phyloP scores from a whole-genome alignment of 37 sponge, comb jelly and placozoan genomes.

The Agelas oroides region DNA sequence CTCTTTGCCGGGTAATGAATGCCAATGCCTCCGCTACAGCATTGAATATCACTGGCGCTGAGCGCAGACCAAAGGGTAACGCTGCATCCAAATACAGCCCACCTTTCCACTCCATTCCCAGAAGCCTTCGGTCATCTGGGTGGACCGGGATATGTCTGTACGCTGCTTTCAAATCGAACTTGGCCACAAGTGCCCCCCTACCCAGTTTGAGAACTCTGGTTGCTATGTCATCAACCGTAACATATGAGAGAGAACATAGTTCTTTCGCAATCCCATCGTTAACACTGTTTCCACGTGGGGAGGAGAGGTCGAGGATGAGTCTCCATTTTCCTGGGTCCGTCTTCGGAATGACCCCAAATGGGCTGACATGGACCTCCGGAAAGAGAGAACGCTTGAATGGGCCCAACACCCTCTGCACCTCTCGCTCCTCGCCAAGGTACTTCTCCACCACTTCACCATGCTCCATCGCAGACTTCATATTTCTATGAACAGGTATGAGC shows the following conservation, averaged over 20 bases:
- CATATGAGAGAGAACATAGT: slow-evolving; percentile 14
- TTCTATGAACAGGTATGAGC: neutral
- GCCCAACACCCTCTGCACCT: neutral
- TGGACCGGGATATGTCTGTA: slow-evolving; percentile 54
- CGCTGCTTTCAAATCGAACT: slow-evolving; percentile 43
- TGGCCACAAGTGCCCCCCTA: slow-evolving; percentile 14
- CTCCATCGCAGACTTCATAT: slow-evolving; percentile 8
- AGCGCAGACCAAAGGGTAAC: no score
- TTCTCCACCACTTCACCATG: slow-evolving; percentile 11
- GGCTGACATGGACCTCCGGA: slow-evolving; percentile 1
- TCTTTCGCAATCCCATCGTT: slow-evolving; percentile 20
- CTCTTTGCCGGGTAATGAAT: no score
- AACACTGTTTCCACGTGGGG: neutral
- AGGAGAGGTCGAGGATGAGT: neutral
- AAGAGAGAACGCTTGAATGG: neutral
- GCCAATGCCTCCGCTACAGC: no score
- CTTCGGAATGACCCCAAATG: slow-evolving; percentile 22
- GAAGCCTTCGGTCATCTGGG: slow-evolving; percentile 20
- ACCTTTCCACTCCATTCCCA: no score
- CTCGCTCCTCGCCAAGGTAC: slow-evolving; percentile 4
- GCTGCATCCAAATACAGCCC: no score
- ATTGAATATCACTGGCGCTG: no score
- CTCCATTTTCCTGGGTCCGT: slow-evolving; percentile 10
- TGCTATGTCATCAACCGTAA: no score
- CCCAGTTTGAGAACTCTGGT: neutral